Evolutionary conservation across 2,113 vertebrate species (phyloP).

Genomic region (Perca schrenkii): DNA sequence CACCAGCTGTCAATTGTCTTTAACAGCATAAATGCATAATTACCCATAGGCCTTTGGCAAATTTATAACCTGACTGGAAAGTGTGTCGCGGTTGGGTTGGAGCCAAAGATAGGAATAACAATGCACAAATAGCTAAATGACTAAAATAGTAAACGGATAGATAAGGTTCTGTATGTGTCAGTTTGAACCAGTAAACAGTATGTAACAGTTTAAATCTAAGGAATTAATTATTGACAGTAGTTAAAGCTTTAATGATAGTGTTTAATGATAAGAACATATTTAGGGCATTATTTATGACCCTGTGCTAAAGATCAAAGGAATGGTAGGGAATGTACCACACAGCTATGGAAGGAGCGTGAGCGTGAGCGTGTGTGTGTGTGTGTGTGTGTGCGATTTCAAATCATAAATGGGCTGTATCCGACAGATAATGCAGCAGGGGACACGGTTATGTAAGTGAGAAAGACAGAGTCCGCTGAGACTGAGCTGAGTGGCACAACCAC

Average conservation of each 20-base stretch:
- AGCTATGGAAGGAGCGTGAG: background rate
- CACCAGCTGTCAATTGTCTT: conserved; percentile 20
- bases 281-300: conserved; percentile 32
- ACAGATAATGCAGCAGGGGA: conserved; percentile 38
- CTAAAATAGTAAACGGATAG: background rate
- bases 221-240: conserved; percentile 16
- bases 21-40: conserved; percentile 58
- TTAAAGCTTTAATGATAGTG: background rate
- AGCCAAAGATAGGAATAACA: background rate
- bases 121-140: background rate
- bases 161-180: background rate
- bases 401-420: conserved; percentile 51
- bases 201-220: background rate
- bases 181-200: background rate
- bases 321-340: background rate
- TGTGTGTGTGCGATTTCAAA: conserved; percentile 10
- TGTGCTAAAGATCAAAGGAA: conserved; percentile 35
- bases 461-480: conserved; percentile 51
- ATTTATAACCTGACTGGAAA: background rate
- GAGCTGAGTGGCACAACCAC: conserved; percentile 32
- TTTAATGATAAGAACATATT: conserved; percentile 11
- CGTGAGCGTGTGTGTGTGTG: conserved; percentile 10
- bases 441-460: conserved; percentile 55
- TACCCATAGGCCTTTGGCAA: background rate
- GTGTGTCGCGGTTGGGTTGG: fast-evolving